Evolutionary conservation across 2,888 invertebrate genomes (phyloP).

Genomic region (Lissocephala sabroskyi): DNA sequence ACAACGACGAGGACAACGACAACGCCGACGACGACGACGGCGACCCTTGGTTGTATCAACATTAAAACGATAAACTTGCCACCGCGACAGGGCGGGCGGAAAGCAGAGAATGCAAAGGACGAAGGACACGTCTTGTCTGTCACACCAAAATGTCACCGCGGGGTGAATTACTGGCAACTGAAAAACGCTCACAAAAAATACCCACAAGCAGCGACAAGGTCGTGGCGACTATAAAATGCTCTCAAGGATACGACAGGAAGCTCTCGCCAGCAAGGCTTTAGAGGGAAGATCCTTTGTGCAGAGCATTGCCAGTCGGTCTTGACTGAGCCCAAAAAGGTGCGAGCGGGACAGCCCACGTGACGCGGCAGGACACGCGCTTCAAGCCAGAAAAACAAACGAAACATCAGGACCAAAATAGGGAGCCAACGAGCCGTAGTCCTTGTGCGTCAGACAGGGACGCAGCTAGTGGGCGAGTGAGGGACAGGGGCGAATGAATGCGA

Average conservation of each 20-base stretch:
- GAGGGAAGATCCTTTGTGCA: too few species aligned
- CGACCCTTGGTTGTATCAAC: conserved; percentile 59
- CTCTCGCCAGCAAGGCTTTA: not conserved
- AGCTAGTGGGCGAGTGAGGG: conserved; percentile 3
- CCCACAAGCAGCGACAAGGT: not conserved
- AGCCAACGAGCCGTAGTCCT: conserved; percentile 6
- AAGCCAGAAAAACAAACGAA: conserved; percentile 29
- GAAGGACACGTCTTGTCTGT: conserved; percentile 70
- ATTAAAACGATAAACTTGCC: conserved; percentile 64
- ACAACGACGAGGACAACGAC: conserved; percentile 31
- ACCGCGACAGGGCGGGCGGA: conserved; percentile 19
- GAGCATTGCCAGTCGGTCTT: too few species aligned
- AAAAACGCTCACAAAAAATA: conserved; percentile 36
- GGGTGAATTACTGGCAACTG: conserved; percentile 63
- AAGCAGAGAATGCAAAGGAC: conserved; percentile 42
- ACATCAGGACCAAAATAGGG: conserved; percentile 8
- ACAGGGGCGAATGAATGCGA: conserved; percentile 36
- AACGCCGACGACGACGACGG: conserved; percentile 23
- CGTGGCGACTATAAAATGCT: not conserved
- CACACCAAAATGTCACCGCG: conserved; percentile 69
- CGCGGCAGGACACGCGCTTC: conserved; percentile 27
- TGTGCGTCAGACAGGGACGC: too few species aligned
- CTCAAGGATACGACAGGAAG: not conserved
- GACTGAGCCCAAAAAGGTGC: conserved; percentile 10
- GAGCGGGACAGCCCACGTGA: conserved; percentile 34